Conservation (phyloP, 2,888 invertebrate genomes). For the Sthenelais limicola region DNA sequence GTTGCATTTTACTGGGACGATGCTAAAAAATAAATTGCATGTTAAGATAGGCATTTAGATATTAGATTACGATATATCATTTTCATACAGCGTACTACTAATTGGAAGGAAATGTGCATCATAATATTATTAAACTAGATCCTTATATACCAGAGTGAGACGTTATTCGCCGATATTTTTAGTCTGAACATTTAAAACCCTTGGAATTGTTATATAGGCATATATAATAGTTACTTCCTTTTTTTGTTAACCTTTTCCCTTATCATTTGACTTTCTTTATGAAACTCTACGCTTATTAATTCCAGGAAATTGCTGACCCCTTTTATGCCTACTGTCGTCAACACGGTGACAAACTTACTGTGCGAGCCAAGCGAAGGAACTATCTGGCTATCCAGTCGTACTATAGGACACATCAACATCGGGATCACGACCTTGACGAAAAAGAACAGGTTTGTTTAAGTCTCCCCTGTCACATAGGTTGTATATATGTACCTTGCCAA, state of each 20-base stretch:
- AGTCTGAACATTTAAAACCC: no score
- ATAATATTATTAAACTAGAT: no score
- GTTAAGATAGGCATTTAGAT: no score
- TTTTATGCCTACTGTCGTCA: conserved; percentile 97
- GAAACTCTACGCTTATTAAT: no score
- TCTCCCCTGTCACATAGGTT: no score
- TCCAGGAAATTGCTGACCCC: conserved; percentile 83
- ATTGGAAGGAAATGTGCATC: no score
- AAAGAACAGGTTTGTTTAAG: conserved; percentile 34
- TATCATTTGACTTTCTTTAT: no score
- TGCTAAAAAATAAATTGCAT: neutral
- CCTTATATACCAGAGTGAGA: no score
- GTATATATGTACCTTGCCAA: neutral
- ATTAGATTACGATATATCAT: conserved; percentile 1
- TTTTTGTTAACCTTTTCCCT: no score
- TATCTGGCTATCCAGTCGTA: conserved; percentile 90
- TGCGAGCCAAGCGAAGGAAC: conserved; percentile 77
- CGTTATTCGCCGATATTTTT: no score
- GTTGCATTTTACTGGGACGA: conserved; percentile 37
- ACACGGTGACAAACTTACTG: conserved; percentile 92
- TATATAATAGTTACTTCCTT: no score
- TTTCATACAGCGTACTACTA: neutral
- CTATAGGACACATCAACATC: conserved; percentile 77
- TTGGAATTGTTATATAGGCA: no score
- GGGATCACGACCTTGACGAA: conserved; percentile 56